Conservation (phyloP, 1,140 invertebrate species). For the Habropoda laboriosa region DNA sequence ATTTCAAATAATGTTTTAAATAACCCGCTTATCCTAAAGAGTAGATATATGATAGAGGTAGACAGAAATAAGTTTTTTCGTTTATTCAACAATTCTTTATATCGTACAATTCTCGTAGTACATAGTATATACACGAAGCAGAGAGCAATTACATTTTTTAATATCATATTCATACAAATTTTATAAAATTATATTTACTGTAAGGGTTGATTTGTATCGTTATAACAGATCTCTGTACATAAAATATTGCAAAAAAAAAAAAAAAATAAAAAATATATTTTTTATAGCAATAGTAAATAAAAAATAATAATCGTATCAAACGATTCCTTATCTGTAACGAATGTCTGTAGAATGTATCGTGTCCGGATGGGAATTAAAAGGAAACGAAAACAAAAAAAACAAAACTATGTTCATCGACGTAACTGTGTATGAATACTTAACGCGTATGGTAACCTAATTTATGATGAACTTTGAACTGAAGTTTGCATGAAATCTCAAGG, state of each 20-base stretch:
- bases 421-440: not conserved
- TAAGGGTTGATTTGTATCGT: constrained; percentile 14
- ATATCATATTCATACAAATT: not conserved
- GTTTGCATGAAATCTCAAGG: not conserved
- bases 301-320: constrained; percentile 65
- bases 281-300: constrained; percentile 17
- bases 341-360: constrained; percentile 65
- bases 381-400: too few species aligned
- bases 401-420: not conserved
- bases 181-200: constrained; percentile 15
- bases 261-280: constrained; percentile 57
- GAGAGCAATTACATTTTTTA: constrained; percentile 7
- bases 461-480: not conserved
- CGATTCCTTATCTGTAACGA: constrained; percentile 49
- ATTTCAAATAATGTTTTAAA: not conserved
- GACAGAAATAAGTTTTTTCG: constrained; percentile 28
- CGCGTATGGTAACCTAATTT: not conserved
- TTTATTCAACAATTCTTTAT: constrained; percentile 32
- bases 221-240: constrained; percentile 41
- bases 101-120: constrained; percentile 20
- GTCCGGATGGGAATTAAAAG: not conserved
- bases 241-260: constrained; percentile 53
- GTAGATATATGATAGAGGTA: constrained; percentile 1
- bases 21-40: not conserved
- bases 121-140: constrained; percentile 14